phyloP scores from a whole-genome alignment of 1,140 invertebrate species.

The Dreissena polymorpha region DNA sequence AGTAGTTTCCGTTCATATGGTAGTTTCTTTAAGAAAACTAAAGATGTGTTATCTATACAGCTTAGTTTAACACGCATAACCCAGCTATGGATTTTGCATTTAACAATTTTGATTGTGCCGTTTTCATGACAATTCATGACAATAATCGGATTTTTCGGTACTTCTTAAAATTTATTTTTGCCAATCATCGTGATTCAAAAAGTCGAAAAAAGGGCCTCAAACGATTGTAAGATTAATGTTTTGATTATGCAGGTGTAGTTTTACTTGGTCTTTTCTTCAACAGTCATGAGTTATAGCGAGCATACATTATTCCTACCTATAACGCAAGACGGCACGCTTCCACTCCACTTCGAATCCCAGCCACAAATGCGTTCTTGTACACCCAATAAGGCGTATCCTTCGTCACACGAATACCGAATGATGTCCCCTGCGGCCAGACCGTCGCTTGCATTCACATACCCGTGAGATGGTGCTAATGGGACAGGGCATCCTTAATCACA shows the following conservation, averaged over 20 bases:
- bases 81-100: too few relatives aligned
- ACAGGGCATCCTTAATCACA: conserved; percentile 32
- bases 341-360: conserved; percentile 23
- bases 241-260: not conserved
- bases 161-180: too few relatives aligned
- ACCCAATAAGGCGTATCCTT: conserved; percentile 30
- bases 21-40: too few relatives aligned
- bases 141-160: too few relatives aligned
- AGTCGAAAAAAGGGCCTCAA: too few relatives aligned
- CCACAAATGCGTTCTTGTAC: conserved; percentile 19
- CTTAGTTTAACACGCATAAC: too few relatives aligned
- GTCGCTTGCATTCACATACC: conserved; percentile 3
- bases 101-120: too few relatives aligned
- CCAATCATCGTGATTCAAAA: too few relatives aligned
- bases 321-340: not conserved
- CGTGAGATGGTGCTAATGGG: conserved; percentile 1
- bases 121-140: too few relatives aligned
- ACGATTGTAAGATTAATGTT: too few relatives aligned
- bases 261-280: not conserved
- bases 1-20: too few relatives aligned
- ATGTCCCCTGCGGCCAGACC: conserved; percentile 24
- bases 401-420: conserved; percentile 25
- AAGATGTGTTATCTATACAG: too few relatives aligned
- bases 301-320: not conserved
- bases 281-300: not conserved